These are phyloP conservation scores for Falco peregrinus DNA, from an alignment of 2,797 vertebrate genomes.

Conservation along the genomic window DNA sequence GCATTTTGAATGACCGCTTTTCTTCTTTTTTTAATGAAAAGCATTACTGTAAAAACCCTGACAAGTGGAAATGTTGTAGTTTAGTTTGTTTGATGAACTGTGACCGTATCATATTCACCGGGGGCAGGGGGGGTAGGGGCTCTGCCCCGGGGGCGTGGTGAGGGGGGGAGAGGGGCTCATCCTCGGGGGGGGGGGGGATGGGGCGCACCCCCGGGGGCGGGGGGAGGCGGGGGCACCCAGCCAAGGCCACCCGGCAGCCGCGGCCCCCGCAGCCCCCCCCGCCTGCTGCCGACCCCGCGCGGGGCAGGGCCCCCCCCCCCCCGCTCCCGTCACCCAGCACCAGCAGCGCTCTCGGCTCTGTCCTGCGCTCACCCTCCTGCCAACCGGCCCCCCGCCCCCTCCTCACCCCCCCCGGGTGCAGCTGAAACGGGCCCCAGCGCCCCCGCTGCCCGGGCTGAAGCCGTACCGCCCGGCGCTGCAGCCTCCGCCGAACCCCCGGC, in stretches of 20 bases:
- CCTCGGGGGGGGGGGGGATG: no score
- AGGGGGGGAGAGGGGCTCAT: no score
- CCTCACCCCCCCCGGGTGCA: not conserved
- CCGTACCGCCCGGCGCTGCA: no score
- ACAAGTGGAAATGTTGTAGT: not conserved
- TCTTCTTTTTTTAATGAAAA: not conserved
- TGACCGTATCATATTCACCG: not conserved
- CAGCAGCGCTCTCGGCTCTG: not conserved
- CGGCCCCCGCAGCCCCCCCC: not conserved
- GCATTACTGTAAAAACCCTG: not conserved
- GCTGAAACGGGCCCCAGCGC: not conserved
- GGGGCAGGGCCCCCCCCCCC: not conserved
- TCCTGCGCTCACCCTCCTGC: not conserved
- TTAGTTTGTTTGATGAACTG: not conserved
- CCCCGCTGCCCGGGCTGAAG: no score
- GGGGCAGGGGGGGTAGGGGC: no score
- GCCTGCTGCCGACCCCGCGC: rapidly evolving
- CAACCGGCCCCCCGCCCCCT: not conserved
- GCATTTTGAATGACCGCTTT: not conserved
- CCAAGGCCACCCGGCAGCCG: no score
- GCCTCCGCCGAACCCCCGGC: no score
- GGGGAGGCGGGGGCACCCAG: no score
- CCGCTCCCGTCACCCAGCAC: not conserved
- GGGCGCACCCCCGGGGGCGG: no score
- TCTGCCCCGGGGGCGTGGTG: no score